Evolutionary conservation across 2,113 vertebrate species (phyloP), one percentile per base, ranked within the genome.

Genomic region (Lagopus muta): DNA sequence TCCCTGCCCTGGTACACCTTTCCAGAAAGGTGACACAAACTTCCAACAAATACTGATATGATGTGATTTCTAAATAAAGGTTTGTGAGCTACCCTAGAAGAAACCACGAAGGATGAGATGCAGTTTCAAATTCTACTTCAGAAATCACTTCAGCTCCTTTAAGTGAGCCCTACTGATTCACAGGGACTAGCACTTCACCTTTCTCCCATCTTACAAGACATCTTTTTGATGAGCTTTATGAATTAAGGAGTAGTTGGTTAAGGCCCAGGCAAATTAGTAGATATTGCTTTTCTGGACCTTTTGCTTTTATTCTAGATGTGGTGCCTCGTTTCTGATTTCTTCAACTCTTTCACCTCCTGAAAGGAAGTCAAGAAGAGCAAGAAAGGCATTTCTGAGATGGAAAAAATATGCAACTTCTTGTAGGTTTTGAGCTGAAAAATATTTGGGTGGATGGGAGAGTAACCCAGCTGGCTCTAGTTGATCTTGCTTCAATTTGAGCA

Each of bases 121-220:
- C 0, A 0, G 32, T 57, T 38, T 79, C 38, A 34, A n/a, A 25
- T 67, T 89, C 65, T 89, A n/a, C 43, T 54, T 71, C 42, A 78
- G 55, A 58, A 90, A 75, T 86, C 52, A 32, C 18, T 65, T 60
- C 32, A 30, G 5, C 71, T 86, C 27, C 80, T 81, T n/a, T 47
- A 43, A 71, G 43, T 2, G 13, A 71, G 34, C 54, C 12, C 38
- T 83, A 30, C 24, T 55, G 43, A 42, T 60, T 55, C 24, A 19
- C 25, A 6, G 0, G 4, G 58, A 25, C 21, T 18, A n/a, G n/a
- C 9, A 6, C 19, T 6, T 74, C 1, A 3, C 66, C 36, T 17
- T 84, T 42, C 52, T 86, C 9, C 38, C 19, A 18, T 65, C 36
- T 77, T 34, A 43, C 5, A 58, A 9, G 0, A 71, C 34, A 42